Percentiles rank a stretch among this genome's conserved stretches.
Conservation (phyloP, 2,113 vertebrate species). For the Garra rufa region DNA sequence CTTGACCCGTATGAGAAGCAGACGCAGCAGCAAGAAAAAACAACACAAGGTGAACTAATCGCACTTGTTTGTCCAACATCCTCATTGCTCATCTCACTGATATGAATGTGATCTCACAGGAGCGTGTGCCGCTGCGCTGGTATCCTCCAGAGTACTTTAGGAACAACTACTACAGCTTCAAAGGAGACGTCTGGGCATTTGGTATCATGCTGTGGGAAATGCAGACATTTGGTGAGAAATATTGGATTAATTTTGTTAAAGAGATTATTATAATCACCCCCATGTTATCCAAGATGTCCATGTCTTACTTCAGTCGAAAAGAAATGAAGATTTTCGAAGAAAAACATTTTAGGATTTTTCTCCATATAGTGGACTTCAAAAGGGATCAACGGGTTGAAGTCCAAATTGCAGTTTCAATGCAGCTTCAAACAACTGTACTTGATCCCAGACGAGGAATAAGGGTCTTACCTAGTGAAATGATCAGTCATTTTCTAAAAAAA, state of each 20-base stretch:
- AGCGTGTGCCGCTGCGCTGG: conserved; percentile 77
- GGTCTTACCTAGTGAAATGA: too few relatives aligned
- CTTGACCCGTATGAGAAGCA: conserved; percentile 60
- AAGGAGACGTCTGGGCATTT: conserved; percentile 78
- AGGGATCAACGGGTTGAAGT: too few relatives aligned
- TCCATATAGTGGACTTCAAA: too few relatives aligned
- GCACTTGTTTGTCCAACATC: neutral
- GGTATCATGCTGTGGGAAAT: conserved; percentile 80
- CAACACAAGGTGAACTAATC: conserved; percentile 42
- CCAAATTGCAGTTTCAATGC: too few relatives aligned
- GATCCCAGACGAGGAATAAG: too few relatives aligned
- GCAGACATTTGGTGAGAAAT: conserved; percentile 75
- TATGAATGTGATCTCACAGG: conserved; percentile 55
- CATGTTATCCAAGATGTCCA: too few relatives aligned
- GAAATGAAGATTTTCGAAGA: too few relatives aligned
- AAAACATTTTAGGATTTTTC: too few relatives aligned
- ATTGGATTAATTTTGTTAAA: neutral
- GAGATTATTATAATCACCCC: too few relatives aligned
- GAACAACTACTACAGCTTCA: conserved; percentile 76
- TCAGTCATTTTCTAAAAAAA: too few relatives aligned
- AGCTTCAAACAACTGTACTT: too few relatives aligned
- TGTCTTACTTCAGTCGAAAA: too few relatives aligned
- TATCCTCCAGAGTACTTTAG: conserved; percentile 81
- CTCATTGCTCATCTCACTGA: neutral
- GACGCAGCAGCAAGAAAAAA: conserved; percentile 59